A percentile compares a stretch with the other conserved stretches of the same genome.
Conservation (phyloP, 2,797 vertebrate genomes). For the Karalla daura region DNA sequence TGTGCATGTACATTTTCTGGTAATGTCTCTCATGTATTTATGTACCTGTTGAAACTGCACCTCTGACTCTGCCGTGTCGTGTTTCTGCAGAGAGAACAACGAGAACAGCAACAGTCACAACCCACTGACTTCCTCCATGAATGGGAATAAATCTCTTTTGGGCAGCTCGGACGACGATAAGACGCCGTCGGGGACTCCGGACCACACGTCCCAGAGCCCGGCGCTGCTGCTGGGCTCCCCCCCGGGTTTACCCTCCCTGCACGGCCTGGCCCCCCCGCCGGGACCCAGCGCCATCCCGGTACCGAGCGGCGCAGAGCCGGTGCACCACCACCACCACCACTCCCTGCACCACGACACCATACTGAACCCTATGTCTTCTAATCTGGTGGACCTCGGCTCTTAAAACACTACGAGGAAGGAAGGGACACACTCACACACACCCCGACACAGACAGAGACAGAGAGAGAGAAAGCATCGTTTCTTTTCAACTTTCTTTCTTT, state of each 20-base stretch:
- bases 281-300: slow-evolving; percentile 97
- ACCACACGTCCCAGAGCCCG: slow-evolving; percentile 94
- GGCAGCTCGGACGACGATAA: slow-evolving; percentile 99
- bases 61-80: slow-evolving; percentile 2
- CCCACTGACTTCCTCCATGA: slow-evolving; percentile 94
- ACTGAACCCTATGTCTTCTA: slow-evolving; percentile 99
- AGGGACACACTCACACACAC: too few relatives aligned
- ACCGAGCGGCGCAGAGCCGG: slow-evolving; percentile 87
- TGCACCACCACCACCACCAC: slow-evolving; percentile 97
- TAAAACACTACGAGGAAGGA: too few relatives aligned
- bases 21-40: too few relatives aligned
- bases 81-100: slow-evolving; percentile 92
- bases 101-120: slow-evolving; percentile 98
- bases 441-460: slow-evolving; percentile 11
- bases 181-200: slow-evolving; percentile 95
- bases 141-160: slow-evolving; percentile 97
- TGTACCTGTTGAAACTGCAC: too few relatives aligned
- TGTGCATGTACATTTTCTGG: too few relatives aligned
- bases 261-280: slow-evolving; percentile 94
- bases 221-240: slow-evolving; percentile 92
- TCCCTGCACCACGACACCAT: slow-evolving; percentile 98
- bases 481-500: neutral
- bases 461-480: slow-evolving; percentile 29
- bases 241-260: slow-evolving; percentile 90
- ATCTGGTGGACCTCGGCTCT: slow-evolving; percentile 97